Evolutionary conservation across 1,140 invertebrate genomes (phyloP), one percentile per base, ranked within the genome.

Genomic region (Ylistrum balloti): DNA sequence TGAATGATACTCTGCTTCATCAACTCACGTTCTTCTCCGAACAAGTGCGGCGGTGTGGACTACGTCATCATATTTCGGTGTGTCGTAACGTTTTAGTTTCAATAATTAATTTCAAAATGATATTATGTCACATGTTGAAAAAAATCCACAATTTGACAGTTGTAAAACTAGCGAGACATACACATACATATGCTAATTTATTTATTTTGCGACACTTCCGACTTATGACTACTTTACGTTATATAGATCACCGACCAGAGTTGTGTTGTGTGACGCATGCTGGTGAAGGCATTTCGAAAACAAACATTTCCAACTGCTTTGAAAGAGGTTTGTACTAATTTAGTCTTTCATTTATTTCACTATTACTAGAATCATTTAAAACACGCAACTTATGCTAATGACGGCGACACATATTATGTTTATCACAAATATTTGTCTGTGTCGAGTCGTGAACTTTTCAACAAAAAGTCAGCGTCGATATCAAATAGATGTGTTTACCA

Each of bases 1-100:
- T 74, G 56, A 2, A 74, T n/a, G 28, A 74, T 74, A 74, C 28
- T 74, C 56, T 74, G n/a, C 56, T 74, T 74, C 56, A 74, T 74
- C 56, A 74, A 74, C 56, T 74, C 56, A 74, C 56, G 56, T 74
- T 74, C 9, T 17, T 17, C 17, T 74, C 56, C 28, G 22, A 74
- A n/a, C 56, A 74, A 74, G 56, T 74, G 15, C 56, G 56, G 56
- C 56, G 7, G n/a, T 74, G 56, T n/a, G 56, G 56, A 74, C 56
- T 74, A 74, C 56, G 56, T 74, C 56, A 74, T 74, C 56, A 74
- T 17, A 74, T 74, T 74, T 28, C 56, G 56, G 17, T n/a, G n/a
- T 74, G 56, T 74, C 56, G 56, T 74, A 74, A 74, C n/a, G 0
- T 74, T 74, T n/a, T 74, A 5, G 28, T 74, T 74, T 28, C 28